Evolutionary conservation across 2,888 invertebrate genomes (phyloP).

Genomic region (Spisula subtruncata): DNA sequence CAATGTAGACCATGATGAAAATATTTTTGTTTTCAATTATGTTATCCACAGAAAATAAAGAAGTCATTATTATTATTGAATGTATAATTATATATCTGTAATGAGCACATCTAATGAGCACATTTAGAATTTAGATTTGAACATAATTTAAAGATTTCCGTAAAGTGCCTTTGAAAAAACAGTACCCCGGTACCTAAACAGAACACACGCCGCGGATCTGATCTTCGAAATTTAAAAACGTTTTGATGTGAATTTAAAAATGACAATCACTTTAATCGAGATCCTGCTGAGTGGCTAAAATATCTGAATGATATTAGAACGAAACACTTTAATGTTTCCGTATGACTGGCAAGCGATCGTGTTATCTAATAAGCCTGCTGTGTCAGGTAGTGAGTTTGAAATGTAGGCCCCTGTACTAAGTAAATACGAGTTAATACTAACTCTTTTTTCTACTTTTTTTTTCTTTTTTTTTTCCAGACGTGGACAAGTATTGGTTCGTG

Average conservation of each 20-base stretch:
- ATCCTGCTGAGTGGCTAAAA: not conserved
- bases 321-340: not conserved
- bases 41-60: too few relatives aligned
- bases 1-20: too few relatives aligned
- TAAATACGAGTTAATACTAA: not conserved
- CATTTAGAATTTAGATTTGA: not conserved
- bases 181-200: too few relatives aligned
- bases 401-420: conserved; percentile 2
- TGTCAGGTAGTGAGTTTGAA: not conserved
- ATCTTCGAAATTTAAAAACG: conserved; percentile 3
- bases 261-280: conserved; percentile 5
- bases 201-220: not conserved
- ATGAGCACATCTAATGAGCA: too few relatives aligned
- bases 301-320: not conserved
- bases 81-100: too few relatives aligned
- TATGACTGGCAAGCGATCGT: not conserved
- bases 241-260: conserved; percentile 4
- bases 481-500: conserved; percentile 85
- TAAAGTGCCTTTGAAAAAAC: not conserved
- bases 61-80: too few relatives aligned
- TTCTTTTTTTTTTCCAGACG: conserved; percentile 79
- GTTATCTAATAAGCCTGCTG: not conserved
- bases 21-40: too few relatives aligned
- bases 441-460: not conserved
- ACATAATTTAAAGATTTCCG: not conserved